Base-by-base conservation (phyloP, 2,888 invertebrate genomes). In the Nudaria mundana region DNA sequence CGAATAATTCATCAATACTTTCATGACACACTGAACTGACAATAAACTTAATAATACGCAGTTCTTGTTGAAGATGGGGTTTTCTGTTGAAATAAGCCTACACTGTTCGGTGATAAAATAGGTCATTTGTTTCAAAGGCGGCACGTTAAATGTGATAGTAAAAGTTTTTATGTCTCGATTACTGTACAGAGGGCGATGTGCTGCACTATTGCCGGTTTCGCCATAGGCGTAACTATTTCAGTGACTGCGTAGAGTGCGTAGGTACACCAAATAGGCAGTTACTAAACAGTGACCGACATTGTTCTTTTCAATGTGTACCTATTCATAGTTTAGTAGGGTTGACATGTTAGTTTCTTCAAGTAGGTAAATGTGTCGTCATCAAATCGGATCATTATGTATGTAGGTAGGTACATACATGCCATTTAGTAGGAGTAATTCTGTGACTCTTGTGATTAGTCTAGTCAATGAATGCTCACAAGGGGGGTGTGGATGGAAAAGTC, bases 101-200 rank as follows among this genome's bases (percentile, higher is more conserved):
- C 50, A 65, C 37, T 37, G 59, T 48, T 54, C 14, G 47, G 52
- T 48, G 64, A 58, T 77, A 71, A 76, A 74, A 34, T 61, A 61
- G 65, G 66, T 71, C 66, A 67, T 76, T 78, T 74, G 73, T 75
- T 68, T 74, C 68, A 71, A 70, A 76, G 74, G 64, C 70, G 66
- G 66, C 74, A 64, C 76, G 73, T 79, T 73, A 74, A 75, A 76
- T 69, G 68, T 68, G 76, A 75, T 73, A 78, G 74, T 81, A 76
- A 80, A 81, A 79, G 69, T 78, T 79, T 82, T 81, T 81, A 82
- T 74, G 56, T 61, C 63, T 60, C 64, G 68, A 73, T 73, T 66
- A 65, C 64, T 56, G 61, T 20, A 20, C 2, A 18, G 10, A 14
- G 32, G 44, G 47, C 56, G 51, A 63, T 53, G 63, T 52, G 58